Percentiles rank a stretch among this genome's conserved stretches.
Conservation (phyloP, 2,888 invertebrate species). For the Dendrolimus houi region DNA sequence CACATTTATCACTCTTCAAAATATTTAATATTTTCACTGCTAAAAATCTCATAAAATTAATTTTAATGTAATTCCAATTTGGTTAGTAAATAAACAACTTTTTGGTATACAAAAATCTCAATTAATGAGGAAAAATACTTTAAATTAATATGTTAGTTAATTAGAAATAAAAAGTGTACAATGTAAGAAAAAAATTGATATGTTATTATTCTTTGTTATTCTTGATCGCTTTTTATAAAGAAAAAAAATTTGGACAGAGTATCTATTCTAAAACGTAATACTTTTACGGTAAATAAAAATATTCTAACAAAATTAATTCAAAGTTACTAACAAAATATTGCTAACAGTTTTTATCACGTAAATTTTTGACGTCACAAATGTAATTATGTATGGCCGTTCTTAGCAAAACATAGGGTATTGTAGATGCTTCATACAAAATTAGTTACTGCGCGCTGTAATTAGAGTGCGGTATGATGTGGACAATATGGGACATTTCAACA, state of each 20-base stretch:
- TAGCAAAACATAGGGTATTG: too few relatives aligned
- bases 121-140: slow-evolving; percentile 3
- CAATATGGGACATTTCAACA: too few relatives aligned
- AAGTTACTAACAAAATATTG: background rate
- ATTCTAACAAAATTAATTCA: slow-evolving; percentile 9
- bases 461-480: too few relatives aligned
- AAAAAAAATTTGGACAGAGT: slow-evolving; percentile 10
- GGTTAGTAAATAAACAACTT: background rate
- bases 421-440: too few relatives aligned
- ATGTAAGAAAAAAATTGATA: slow-evolving; percentile 44
- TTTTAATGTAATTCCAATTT: too few relatives aligned
- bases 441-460: too few relatives aligned
- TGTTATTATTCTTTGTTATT: slow-evolving; percentile 64
- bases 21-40: too few relatives aligned
- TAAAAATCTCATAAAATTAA: too few relatives aligned
- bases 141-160: slow-evolving; percentile 4
- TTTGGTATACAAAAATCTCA: slow-evolving; percentile 10
- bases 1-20: too few relatives aligned
- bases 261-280: slow-evolving; percentile 49
- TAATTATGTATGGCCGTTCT: too few relatives aligned
- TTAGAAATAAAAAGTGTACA: slow-evolving; percentile 9
- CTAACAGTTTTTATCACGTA: background rate
- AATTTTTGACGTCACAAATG: too few relatives aligned
- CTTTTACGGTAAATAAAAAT: slow-evolving; percentile 45
- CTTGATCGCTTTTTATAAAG: slow-evolving; percentile 39